Conservation (phyloP, 2,113 vertebrate genomes). For the Hypomesus transpacificus region DNA sequence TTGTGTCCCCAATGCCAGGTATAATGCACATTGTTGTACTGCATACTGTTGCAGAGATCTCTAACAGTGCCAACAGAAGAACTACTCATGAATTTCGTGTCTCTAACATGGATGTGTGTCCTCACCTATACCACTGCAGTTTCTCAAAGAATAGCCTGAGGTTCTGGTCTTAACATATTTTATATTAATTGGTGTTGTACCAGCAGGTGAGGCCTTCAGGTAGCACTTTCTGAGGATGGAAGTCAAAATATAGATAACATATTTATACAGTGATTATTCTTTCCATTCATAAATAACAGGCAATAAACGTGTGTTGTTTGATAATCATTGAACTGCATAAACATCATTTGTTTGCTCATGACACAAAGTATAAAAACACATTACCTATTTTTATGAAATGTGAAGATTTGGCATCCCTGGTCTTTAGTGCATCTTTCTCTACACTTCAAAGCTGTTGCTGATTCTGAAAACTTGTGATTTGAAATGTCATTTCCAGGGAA, state of each 20-base stretch:
- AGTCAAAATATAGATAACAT: too few relatives aligned
- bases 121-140: background rate
- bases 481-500: background rate
- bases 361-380: too few relatives aligned
- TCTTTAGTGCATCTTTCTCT: background rate
- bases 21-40: too few relatives aligned
- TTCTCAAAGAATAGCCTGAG: background rate
- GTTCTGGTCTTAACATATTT: background rate
- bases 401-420: background rate
- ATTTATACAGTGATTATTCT: too few relatives aligned
- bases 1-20: too few relatives aligned
- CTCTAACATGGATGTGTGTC: background rate
- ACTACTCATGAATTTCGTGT: background rate
- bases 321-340: too few relatives aligned
- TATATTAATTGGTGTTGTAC: background rate
- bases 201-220: background rate
- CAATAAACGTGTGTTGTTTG: too few relatives aligned
- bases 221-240: background rate
- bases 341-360: too few relatives aligned
- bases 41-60: too few relatives aligned
- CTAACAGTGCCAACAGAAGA: too few relatives aligned
- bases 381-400: background rate
- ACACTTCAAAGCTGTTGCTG: background rate
- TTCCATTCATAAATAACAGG: too few relatives aligned
- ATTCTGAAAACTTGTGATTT: too few relatives aligned